These are phyloP conservation scores for Heliconius ismenius DNA, from an alignment of 2,888 invertebrate species.

Conservation along the genomic window DNA sequence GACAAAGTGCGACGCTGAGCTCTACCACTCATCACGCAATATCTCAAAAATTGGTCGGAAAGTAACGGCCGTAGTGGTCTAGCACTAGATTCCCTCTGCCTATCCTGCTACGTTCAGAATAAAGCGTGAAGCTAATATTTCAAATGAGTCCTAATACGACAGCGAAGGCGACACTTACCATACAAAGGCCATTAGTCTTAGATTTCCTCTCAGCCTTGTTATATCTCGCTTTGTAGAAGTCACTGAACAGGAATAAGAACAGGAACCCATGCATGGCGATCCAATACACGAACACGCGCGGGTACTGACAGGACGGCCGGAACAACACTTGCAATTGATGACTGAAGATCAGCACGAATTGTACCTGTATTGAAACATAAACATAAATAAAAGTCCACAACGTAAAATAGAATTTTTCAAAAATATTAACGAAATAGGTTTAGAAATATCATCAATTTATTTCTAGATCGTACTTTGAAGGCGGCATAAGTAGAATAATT, in stretches of 20 bases:
- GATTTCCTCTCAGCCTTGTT: constrained; percentile 66
- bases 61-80: no score
- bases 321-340: constrained; percentile 96
- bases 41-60: no score
- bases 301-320: constrained; percentile 95
- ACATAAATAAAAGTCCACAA: no score
- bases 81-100: no score
- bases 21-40: no score
- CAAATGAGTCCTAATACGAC: not conserved
- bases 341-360: constrained; percentile 94
- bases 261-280: constrained; percentile 96
- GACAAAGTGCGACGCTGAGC: no score
- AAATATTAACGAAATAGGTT: no score
- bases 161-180: constrained; percentile 80
- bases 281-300: constrained; percentile 94
- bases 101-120: not conserved
- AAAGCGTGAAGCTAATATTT: not conserved
- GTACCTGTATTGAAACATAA: constrained; percentile 82
- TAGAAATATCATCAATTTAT: no score
- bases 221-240: constrained; percentile 95
- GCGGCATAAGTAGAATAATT: no score
- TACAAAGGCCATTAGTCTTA: constrained; percentile 80
- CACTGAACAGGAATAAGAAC: constrained; percentile 96
- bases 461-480: no score
- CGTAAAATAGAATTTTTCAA: no score